Conservation (phyloP, 2,888 invertebrate species). For the Cyclophora albipunctata region DNA sequence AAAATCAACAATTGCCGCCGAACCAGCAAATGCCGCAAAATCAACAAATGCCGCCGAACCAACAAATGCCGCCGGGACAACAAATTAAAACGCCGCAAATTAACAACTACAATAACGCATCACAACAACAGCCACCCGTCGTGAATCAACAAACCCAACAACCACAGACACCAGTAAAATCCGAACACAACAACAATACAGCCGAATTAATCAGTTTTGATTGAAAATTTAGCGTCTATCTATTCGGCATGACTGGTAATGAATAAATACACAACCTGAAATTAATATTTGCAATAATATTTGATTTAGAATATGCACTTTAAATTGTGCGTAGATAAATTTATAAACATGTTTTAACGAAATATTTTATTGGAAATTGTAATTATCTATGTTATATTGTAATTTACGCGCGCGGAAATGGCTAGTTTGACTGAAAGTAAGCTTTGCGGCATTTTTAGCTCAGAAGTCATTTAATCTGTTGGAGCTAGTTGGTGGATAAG, state of each 20-base stretch:
- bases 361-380: neutral
- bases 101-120: constrained; percentile 13
- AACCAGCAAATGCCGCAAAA: constrained; percentile 18
- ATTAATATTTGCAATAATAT: constrained; percentile 12
- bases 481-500: neutral
- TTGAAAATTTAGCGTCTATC: constrained; percentile 52
- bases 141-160: constrained; percentile 26
- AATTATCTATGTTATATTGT: too few relatives aligned
- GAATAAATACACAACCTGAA: constrained; percentile 5
- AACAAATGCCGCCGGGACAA: constrained; percentile 23
- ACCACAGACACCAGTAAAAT: constrained; percentile 46
- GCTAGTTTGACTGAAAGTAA: neutral
- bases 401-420: too few relatives aligned
- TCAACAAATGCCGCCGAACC: constrained; percentile 31
- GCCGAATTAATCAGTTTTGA: constrained; percentile 90
- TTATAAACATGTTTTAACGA: neutral
- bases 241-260: constrained; percentile 42
- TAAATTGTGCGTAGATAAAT: constrained; percentile 9
- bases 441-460: constrained; percentile 1
- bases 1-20: constrained; percentile 22
- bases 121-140: constrained; percentile 13
- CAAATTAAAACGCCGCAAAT: constrained; percentile 21
- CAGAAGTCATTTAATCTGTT: neutral
- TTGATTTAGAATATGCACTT: constrained; percentile 5
- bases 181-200: constrained; percentile 72